Evolutionary conservation across 2,888 invertebrate species (phyloP).

Genomic region (Pseudococcus longispinus): DNA sequence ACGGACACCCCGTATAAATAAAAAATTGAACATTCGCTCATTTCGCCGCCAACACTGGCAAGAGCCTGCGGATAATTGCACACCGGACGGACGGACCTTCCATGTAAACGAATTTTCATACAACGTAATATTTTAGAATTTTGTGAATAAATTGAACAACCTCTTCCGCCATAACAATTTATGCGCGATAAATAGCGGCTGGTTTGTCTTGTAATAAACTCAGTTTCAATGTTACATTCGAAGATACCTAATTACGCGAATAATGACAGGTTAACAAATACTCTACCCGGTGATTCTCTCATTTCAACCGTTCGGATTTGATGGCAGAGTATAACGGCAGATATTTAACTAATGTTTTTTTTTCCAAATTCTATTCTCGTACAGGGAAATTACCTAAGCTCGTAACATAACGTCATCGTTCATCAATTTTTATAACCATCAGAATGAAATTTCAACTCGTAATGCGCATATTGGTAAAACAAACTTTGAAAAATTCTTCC

Average conservation of each 20-base stretch:
- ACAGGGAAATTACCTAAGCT: background rate
- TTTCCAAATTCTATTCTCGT: background rate
- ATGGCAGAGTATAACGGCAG: background rate
- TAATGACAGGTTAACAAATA: conserved; percentile 26
- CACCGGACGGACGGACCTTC: background rate
- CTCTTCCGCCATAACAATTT: background rate
- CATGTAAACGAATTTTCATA: background rate
- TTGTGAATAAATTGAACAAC: background rate
- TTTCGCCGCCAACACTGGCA: background rate
- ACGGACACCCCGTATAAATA: too few relatives aligned
- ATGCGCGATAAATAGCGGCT: background rate
- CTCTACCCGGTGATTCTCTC: background rate
- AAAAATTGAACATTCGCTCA: too few relatives aligned
- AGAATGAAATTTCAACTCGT: background rate
- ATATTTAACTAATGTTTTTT: background rate
- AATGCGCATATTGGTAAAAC: background rate
- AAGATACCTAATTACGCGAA: conserved; percentile 3
- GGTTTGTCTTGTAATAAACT: background rate
- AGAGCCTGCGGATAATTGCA: background rate
- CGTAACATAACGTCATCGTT: background rate
- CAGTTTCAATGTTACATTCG: conserved; percentile 11
- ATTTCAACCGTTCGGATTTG: background rate
- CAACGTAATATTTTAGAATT: background rate
- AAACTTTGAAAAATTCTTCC: background rate
- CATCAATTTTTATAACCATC: background rate